Percentiles rank a stretch among this genome's conserved stretches.
These are phyloP conservation scores for Aplocera efformata DNA, from an alignment of 2,888 invertebrate genomes.

Conservation along the genomic window DNA sequence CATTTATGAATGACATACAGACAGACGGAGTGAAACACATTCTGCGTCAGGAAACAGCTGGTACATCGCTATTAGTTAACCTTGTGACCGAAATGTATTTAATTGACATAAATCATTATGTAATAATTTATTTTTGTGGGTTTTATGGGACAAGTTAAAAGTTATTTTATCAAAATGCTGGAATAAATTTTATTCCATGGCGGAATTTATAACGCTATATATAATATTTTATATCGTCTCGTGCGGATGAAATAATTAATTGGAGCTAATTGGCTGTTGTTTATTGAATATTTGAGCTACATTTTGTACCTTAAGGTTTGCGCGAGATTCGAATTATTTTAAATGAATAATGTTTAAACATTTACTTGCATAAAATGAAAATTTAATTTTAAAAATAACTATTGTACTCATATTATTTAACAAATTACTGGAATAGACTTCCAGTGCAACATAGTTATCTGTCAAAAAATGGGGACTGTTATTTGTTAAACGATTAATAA, in stretches of 20 bases:
- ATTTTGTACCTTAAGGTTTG: no score
- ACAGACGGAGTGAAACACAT: conserved; percentile 24
- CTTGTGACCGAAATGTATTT: conserved; percentile 33
- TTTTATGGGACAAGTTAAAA: conserved; percentile 13
- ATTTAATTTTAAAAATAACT: no score
- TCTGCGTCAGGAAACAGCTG: conserved; percentile 19
- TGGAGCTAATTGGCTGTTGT: no score
- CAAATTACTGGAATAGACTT: no score
- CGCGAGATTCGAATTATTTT: no score
- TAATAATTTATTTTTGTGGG: conserved; percentile 8
- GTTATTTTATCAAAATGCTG: conserved; percentile 24
- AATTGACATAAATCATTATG: conserved; percentile 15
- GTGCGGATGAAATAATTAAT: no score
- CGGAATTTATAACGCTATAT: no score
- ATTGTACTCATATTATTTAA: conserved; percentile 17
- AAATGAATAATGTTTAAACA: conserved; percentile 6
- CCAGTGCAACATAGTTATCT: no score
- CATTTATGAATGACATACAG: conserved; percentile 22
- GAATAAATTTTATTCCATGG: conserved; percentile 7
- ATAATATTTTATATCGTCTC: no score
- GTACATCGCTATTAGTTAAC: conserved; percentile 27
- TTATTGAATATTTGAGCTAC: no score
- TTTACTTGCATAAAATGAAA: conserved; percentile 15
- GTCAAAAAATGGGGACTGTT: no score
- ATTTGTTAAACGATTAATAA: no score